Evolutionary conservation across 2,797 vertebrate genomes (phyloP), one percentile per base, ranked within the genome.

Genomic region (Oreonectes daqikongensis): DNA sequence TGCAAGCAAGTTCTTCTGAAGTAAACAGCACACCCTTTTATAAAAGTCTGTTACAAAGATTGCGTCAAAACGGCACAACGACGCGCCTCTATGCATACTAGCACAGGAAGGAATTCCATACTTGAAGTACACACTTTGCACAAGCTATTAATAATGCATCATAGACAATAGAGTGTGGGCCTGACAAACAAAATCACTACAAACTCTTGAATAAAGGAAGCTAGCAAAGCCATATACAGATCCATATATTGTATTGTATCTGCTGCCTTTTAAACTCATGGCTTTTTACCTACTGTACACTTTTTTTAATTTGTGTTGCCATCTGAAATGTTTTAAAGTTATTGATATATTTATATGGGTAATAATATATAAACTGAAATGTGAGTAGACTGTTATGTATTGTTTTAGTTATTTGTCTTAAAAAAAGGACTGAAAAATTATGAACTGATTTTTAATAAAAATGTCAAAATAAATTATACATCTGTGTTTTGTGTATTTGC

Each of bases 101-200:
- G 61, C 48, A 26, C 72, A 74, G 61, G 72, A 66, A 55, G 35
- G 4, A 64, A 30, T 38, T 64, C 44, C 60, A 42, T 55, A 74
- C 61, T 65, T 66, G 72, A 74, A 38, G 8, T 28, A 63, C 2
- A 72, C 14, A 35, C 20, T 7, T 69, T 52, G 20, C 3, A 32
- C 52, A 55, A 53, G 18, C 40, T 60, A n/a, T 72, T 17, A 38
- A 35, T 14, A 61, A 8, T 61, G 28, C 5, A 32, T 26, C 18
- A 64, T n/a, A 38, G 32, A 32, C 14, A 38, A 52, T 1, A 15
- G 35, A 74, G n/a, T 4, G 28, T n/a, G 48, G 42, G 32, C 48
- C 61, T 74, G 38, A 66, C 14, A 9, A 26, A 65, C 32, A 66
- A 65, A 53, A 65, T 65, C 20, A 50, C 15, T 63, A 14, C 22